A percentile compares a stretch with the other conserved stretches of the same genome.
These are phyloP conservation scores for Cryptocephalus moraei DNA, from an alignment of 2,888 invertebrate genomes.

Conservation along the genomic window DNA sequence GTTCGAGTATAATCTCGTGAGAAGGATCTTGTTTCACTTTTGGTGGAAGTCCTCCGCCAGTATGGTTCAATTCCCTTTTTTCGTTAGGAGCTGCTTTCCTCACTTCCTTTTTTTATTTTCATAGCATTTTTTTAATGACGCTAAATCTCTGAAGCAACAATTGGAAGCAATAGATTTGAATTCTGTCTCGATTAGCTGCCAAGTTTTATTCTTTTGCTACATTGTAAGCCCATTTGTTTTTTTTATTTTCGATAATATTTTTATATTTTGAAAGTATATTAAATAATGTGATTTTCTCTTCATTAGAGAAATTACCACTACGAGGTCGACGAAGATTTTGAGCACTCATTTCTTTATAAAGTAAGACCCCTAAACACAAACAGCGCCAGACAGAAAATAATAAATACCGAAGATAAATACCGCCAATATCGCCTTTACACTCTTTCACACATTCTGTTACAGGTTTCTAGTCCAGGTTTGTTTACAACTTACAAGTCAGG, in stretches of 20 bases:
- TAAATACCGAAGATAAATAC: too few relatives aligned
- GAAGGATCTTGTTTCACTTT: not conserved
- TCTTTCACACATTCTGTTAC: too few relatives aligned
- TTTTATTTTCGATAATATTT: not conserved
- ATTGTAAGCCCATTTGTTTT: not conserved
- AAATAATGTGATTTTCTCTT: too few relatives aligned
- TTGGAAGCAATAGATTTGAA: not conserved
- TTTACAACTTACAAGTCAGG: too few relatives aligned
- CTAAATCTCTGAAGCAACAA: not conserved
- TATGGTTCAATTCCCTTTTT: not conserved
- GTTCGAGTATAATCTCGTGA: not conserved
- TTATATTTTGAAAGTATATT: not conserved
- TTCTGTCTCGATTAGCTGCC: not conserved
- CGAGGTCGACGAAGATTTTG: too few relatives aligned
- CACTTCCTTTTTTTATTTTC: not conserved
- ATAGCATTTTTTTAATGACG: not conserved
- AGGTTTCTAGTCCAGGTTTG: too few relatives aligned
- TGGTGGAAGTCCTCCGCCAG: not conserved
- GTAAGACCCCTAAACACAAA: too few relatives aligned
- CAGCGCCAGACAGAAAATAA: too few relatives aligned
- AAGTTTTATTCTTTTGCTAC: not conserved
- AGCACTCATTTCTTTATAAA: too few relatives aligned
- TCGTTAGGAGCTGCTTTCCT: not conserved
- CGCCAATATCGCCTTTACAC: too few relatives aligned
- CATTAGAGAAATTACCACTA: not conserved